Conservation (phyloP, 2,113 vertebrate species). For the Turnix velox region DNA sequence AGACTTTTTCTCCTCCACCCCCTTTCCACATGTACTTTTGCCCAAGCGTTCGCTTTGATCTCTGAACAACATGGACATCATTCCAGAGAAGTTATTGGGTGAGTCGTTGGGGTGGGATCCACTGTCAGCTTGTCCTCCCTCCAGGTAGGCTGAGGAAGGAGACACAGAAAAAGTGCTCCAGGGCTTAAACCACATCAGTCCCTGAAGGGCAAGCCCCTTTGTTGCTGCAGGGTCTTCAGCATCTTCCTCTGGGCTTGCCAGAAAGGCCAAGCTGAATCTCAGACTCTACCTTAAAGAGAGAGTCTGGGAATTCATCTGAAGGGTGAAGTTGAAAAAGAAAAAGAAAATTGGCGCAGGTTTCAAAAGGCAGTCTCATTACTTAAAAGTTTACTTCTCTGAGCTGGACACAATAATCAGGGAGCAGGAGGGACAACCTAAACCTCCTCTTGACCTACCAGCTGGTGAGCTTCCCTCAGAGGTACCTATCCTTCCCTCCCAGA, state of each 20-base stretch:
- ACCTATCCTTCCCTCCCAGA: not conserved
- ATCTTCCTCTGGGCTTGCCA: not conserved
- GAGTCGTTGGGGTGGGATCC: not conserved
- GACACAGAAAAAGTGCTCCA: not conserved
- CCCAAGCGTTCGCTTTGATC: not conserved
- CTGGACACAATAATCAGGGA: not conserved
- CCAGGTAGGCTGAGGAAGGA: not conserved
- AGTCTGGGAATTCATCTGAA: not conserved
- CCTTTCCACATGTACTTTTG: not conserved
- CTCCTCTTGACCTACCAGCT: not conserved
- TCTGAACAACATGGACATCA: not conserved
- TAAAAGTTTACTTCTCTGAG: not conserved
- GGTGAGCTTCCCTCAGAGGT: not conserved
- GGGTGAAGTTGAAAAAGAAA: not conserved
- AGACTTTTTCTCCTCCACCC: conserved; percentile 36
- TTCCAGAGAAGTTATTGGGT: not conserved
- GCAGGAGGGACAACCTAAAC: not conserved
- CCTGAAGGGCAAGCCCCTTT: not conserved
- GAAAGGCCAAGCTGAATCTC: not conserved
- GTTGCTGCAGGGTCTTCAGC: not conserved
- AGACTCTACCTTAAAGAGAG: not conserved
- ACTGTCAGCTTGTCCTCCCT: not conserved
- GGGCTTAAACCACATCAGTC: not conserved
- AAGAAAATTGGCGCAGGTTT: not conserved
- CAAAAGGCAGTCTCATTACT: not conserved